Percentiles rank a stretch among this genome's conserved stretches.
phyloP scores from a whole-genome alignment of 2,113 vertebrate species.

The Seriola dumerili region DNA sequence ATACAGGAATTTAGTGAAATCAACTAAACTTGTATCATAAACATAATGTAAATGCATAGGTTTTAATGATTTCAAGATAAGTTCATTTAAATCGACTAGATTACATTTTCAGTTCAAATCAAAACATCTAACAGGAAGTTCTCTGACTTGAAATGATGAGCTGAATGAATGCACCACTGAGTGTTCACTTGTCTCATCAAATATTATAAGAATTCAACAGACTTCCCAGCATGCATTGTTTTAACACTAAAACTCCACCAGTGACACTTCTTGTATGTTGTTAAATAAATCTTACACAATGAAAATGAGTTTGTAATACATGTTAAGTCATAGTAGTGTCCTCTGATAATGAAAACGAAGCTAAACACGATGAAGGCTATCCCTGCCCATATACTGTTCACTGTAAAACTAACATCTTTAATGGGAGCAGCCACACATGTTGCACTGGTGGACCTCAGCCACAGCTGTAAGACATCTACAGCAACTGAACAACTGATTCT shows the following conservation, averaged over 20 bases:
- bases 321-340: not conserved
- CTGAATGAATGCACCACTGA: not conserved
- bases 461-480: conserved; percentile 13
- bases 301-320: not conserved
- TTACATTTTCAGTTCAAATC: not conserved
- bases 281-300: not conserved
- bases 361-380: not conserved
- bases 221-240: not conserved
- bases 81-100: not conserved
- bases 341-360: not conserved
- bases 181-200: not conserved
- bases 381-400: not conserved
- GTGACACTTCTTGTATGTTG: not conserved
- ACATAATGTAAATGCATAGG: not conserved
- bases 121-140: not conserved
- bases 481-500: not conserved
- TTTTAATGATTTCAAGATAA: not conserved
- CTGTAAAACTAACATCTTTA: not conserved
- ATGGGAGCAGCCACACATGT: not conserved
- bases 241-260: not conserved
- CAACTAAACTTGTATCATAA: not conserved
- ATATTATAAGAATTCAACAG: not conserved
- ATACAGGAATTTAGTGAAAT: not conserved
- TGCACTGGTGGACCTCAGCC: not conserved
- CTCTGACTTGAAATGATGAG: not conserved